Percentiles rank a stretch among this genome's conserved stretches.
Evolutionary conservation across 2,113 vertebrate species (phyloP).

Genomic region (Sander vitreus): DNA sequence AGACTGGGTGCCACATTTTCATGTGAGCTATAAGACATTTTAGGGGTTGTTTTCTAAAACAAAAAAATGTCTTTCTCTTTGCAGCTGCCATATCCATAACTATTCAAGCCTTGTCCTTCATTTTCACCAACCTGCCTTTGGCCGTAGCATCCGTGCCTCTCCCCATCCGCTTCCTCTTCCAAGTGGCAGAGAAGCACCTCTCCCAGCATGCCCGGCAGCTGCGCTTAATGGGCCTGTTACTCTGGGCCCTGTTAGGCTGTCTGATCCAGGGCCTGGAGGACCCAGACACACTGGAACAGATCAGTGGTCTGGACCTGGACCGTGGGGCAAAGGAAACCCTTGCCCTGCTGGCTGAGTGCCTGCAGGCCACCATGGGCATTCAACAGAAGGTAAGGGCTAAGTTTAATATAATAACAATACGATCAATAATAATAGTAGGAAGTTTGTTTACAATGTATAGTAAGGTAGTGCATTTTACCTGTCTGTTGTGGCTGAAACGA

Average conservation of each 20-base stretch:
- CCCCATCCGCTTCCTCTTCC: slow-evolving; percentile 93
- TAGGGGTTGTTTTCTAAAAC: not conserved
- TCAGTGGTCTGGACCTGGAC: slow-evolving; percentile 88
- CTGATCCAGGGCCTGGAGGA: slow-evolving; percentile 92
- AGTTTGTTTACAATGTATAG: not conserved
- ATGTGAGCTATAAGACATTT: not conserved
- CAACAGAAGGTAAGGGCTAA: slow-evolving; percentile 80
- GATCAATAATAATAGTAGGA: not conserved
- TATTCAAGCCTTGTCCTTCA: slow-evolving; percentile 92
- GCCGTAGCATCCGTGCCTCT: slow-evolving; percentile 93
- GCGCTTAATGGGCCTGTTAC: slow-evolving; percentile 90
- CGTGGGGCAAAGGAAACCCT: slow-evolving; percentile 90
- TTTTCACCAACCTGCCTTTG: slow-evolving; percentile 93
- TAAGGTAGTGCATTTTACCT: too few relatives aligned
- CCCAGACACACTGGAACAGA: slow-evolving; percentile 87
- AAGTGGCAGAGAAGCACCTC: slow-evolving; percentile 91
- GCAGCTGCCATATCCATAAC: slow-evolving; percentile 86
- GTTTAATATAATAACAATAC: not conserved
- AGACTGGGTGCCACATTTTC: not conserved
- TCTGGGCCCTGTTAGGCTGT: slow-evolving; percentile 91
- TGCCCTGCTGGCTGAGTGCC: slow-evolving; percentile 88
- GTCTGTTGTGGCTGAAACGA: not conserved
- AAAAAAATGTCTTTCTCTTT: slow-evolving; percentile 25
- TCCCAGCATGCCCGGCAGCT: slow-evolving; percentile 89
- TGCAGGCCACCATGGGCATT: slow-evolving; percentile 87